A percentile compares a stretch with the other conserved stretches of the same genome.
Conservation (phyloP, 35 echinoderm and acorn worm genomes). For the Holothuria glaberrima region DNA sequence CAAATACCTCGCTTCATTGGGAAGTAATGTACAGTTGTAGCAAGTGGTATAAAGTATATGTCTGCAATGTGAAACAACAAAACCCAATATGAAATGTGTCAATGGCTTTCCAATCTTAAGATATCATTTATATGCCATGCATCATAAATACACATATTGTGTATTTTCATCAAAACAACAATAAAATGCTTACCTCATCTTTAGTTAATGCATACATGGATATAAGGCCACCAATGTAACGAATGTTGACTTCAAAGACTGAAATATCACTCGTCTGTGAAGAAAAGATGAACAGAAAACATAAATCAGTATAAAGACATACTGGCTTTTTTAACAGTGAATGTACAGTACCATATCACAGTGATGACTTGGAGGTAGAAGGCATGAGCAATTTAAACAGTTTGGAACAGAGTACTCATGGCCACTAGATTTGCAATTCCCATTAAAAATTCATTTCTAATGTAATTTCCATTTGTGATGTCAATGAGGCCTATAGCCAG, state of each 20-base stretch:
- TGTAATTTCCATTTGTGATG: too few species aligned
- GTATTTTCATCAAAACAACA: too few species aligned
- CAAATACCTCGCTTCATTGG: too few species aligned
- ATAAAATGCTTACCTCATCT: slow-evolving; percentile 83
- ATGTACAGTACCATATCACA: background rate
- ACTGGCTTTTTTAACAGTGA: slow-evolving; percentile 25
- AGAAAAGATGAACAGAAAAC: slow-evolving; percentile 51
- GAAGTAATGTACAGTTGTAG: too few species aligned
- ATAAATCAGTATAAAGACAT: background rate
- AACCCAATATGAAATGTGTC: too few species aligned
- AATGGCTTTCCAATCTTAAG: too few species aligned
- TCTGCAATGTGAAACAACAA: too few species aligned
- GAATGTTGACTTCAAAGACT: slow-evolving; percentile 98
- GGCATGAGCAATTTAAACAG: background rate
- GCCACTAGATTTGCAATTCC: background rate
- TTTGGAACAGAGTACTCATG: background rate
- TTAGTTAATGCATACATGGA: slow-evolving; percentile 90
- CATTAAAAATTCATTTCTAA: background rate
- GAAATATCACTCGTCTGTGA: slow-evolving; percentile 91
- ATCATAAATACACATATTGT: too few species aligned
- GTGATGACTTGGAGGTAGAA: background rate
- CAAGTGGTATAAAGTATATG: too few species aligned
- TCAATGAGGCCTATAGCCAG: too few species aligned
- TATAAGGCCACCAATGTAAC: slow-evolving; percentile 94
- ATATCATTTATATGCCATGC: too few species aligned